Conservation (phyloP, 92 coral and sea anemone species). For the Bergia puertoricense region DNA sequence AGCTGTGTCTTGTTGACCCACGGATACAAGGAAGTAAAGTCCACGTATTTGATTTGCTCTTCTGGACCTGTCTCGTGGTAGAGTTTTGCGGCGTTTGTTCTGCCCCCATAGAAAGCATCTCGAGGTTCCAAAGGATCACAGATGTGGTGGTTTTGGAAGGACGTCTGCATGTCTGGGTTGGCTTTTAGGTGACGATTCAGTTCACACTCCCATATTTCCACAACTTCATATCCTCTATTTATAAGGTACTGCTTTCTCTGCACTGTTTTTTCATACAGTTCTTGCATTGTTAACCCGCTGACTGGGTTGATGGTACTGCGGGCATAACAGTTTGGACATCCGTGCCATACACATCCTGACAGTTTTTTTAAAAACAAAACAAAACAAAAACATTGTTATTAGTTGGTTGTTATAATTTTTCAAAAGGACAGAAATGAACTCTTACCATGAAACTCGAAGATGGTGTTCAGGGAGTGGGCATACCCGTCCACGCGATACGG, state of each 20-base stretch:
- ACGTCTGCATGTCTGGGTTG: slow-evolving; percentile 32
- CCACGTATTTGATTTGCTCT: slow-evolving; percentile 47
- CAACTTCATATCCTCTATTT: slow-evolving; percentile 39
- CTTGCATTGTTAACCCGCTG: slow-evolving; percentile 42
- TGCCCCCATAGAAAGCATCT: slow-evolving; percentile 31
- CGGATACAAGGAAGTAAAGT: slow-evolving; percentile 43
- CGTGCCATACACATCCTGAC: slow-evolving; percentile 48
- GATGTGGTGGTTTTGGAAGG: not conserved
- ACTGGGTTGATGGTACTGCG: slow-evolving; percentile 41
- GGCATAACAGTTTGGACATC: slow-evolving; percentile 47
- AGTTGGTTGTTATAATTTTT: not conserved
- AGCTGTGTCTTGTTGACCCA: slow-evolving; percentile 31
- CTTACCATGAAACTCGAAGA: slow-evolving; percentile 47
- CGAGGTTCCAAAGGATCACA: slow-evolving; percentile 28
- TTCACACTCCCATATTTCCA: slow-evolving; percentile 59
- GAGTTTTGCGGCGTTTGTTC: slow-evolving; percentile 39
- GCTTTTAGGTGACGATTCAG: not conserved
- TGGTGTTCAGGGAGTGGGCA: slow-evolving; percentile 36
- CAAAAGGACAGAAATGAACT: not conserved
- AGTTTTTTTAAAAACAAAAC: too few species aligned
- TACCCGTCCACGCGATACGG: slow-evolving; percentile 51
- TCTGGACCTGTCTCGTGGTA: slow-evolving; percentile 7
- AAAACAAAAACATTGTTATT: not conserved
- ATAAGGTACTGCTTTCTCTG: slow-evolving; percentile 19
- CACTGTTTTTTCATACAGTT: slow-evolving; percentile 42